Evolutionary conservation across 2,797 vertebrate species (phyloP).

Genomic region (Halcyon badia): DNA sequence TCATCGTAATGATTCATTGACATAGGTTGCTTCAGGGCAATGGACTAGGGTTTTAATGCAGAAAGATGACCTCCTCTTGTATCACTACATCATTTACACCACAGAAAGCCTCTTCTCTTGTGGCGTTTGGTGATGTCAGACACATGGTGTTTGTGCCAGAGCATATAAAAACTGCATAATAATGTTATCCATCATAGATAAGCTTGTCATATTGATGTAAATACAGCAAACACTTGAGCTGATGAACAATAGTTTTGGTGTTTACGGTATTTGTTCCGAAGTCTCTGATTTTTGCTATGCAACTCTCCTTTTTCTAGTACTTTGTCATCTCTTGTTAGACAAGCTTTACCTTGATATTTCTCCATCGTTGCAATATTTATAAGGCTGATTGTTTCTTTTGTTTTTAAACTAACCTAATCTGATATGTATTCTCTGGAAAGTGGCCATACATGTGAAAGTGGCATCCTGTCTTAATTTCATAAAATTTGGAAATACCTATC

Average conservation of each 20-base stretch:
- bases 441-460: rapidly evolving
- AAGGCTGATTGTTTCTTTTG: neutral
- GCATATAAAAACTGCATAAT: neutral
- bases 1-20: neutral
- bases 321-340: neutral
- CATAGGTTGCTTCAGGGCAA: neutral
- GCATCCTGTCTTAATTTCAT: neutral
- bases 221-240: neutral
- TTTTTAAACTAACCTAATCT: neutral
- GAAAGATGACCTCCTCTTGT: neutral
- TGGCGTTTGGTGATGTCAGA: neutral
- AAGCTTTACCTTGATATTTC: neutral
- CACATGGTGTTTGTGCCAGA: neutral
- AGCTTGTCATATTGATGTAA: neutral
- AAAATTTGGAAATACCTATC: neutral
- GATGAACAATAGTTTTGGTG: neutral
- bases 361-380: neutral
- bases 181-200: neutral
- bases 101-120: neutral
- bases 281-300: neutral
- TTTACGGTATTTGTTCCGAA: neutral
- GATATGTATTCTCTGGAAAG: neutral
- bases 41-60: neutral
- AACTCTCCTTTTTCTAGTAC: neutral
- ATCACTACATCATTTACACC: neutral